Evolutionary conservation across 2,888 invertebrate species (phyloP).

Genomic region (Formica aserva): DNA sequence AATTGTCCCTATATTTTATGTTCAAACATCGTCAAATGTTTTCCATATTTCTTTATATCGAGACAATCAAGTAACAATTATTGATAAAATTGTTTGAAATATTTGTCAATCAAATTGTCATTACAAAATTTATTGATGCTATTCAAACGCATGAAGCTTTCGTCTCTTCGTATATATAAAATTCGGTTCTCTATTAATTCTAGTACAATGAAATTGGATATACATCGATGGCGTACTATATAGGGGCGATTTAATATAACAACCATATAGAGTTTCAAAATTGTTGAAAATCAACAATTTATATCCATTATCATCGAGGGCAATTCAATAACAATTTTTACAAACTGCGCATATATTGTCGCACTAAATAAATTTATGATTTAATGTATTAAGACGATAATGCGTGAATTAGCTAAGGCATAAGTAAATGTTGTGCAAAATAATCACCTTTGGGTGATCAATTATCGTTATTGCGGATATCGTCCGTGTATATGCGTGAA

Average conservation of each 20-base stretch:
- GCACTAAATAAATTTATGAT: not conserved
- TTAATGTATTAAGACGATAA: not conserved
- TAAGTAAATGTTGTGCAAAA: constrained; percentile 1
- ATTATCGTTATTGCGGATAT: not conserved
- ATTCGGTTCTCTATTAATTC: constrained; percentile 19
- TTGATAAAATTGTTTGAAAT: constrained; percentile 4
- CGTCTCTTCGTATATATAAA: not conserved
- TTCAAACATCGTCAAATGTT: not conserved
- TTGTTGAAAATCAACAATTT: constrained; percentile 23
- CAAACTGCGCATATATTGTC: not conserved
- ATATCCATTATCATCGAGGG: not conserved
- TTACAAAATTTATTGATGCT: constrained; percentile 16
- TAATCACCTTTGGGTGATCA: not conserved
- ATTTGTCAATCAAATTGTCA: not conserved
- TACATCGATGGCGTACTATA: constrained; percentile 15
- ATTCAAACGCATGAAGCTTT: not conserved
- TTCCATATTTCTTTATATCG: not conserved
- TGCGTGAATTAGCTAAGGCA: not conserved
- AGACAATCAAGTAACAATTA: constrained; percentile 10
- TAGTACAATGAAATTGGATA: constrained; percentile 25
- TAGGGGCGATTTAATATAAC: constrained; percentile 31
- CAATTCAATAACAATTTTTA: constrained; percentile 8
- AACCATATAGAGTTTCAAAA: constrained; percentile 1
- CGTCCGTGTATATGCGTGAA: not conserved
- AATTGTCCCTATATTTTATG: not conserved